Evolutionary conservation across 2,888 invertebrate genomes (phyloP).

Genomic region (Caenorhabditis zanzibari): DNA sequence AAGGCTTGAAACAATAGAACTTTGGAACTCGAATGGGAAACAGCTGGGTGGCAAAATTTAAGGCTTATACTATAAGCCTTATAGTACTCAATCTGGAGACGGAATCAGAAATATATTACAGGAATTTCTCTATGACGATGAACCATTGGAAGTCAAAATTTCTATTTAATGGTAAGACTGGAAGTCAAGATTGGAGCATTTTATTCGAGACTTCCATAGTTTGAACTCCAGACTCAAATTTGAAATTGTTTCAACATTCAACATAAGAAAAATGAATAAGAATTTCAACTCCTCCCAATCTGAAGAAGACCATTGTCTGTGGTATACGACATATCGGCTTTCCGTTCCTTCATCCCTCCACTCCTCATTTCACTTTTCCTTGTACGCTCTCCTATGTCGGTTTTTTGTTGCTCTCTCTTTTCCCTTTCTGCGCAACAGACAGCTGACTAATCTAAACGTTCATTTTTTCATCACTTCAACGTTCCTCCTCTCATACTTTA

Average conservation of each 20-base stretch:
- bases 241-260: no score
- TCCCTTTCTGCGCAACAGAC: slow-evolving; percentile 18
- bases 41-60: background rate
- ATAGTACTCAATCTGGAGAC: no score
- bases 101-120: no score
- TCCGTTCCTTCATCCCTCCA: slow-evolving; percentile 11
- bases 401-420: slow-evolving; percentile 41
- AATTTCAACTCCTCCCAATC: background rate
- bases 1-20: slow-evolving; percentile 33
- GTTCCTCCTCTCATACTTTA: slow-evolving; percentile 26
- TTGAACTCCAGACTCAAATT: no score
- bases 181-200: no score
- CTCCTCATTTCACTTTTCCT: slow-evolving; percentile 21
- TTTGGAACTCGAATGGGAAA: slow-evolving; percentile 4
- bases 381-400: slow-evolving; percentile 18
- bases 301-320: background rate
- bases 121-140: no score
- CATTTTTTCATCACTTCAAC: slow-evolving; percentile 42
- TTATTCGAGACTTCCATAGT: no score
- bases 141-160: no score
- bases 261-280: background rate
- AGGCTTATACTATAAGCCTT: background rate
- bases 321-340: slow-evolving; percentile 27
- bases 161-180: no score
- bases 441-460: slow-evolving; percentile 62